A percentile compares a stretch with the other conserved stretches of the same genome.
Conservation (phyloP, 2,888 invertebrate species). For the Ctenicera cuprea region DNA sequence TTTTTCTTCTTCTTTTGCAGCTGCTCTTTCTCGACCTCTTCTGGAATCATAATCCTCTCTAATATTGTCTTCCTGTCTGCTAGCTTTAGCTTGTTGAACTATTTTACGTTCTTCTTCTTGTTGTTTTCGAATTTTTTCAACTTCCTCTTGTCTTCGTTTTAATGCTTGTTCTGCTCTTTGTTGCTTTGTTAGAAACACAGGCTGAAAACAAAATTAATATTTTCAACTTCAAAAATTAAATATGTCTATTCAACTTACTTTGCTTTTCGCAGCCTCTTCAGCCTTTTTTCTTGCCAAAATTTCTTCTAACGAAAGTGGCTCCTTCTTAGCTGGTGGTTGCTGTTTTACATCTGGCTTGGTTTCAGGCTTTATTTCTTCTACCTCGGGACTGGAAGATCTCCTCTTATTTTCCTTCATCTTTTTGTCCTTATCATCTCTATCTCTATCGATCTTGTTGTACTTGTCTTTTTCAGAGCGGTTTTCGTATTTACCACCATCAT, state of each 20-base stretch:
- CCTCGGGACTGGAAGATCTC: constrained; percentile 69
- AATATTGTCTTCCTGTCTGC: constrained; percentile 64
- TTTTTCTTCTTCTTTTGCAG: constrained; percentile 74
- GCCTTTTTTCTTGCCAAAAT: constrained; percentile 96
- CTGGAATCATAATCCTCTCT: constrained; percentile 66
- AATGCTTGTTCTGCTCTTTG: constrained; percentile 94
- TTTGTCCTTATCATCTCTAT: constrained; percentile 61
- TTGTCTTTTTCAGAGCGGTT: constrained; percentile 60
- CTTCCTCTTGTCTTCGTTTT: constrained; percentile 91
- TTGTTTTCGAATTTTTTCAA: constrained; percentile 85
- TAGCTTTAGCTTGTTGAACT: constrained; percentile 64
- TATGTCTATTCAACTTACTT: constrained; percentile 72
- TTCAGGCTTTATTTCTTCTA: constrained; percentile 68
- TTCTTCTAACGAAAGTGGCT: constrained; percentile 97
- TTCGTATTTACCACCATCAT: constrained; percentile 59
- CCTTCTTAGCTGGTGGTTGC: constrained; percentile 75
- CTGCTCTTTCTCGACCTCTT: constrained; percentile 72
- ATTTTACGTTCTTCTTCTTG: constrained; percentile 79
- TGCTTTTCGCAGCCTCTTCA: constrained; percentile 94
- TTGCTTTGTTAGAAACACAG: constrained; percentile 97
- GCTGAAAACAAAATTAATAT: constrained; percentile 72
- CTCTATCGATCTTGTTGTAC: constrained; percentile 55
- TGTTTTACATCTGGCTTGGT: constrained; percentile 57
- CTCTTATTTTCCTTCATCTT: constrained; percentile 63
- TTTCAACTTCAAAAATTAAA: neutral